Base-by-base conservation (phyloP, 2,888 invertebrate genomes). In the Drosophila helvetica region DNA sequence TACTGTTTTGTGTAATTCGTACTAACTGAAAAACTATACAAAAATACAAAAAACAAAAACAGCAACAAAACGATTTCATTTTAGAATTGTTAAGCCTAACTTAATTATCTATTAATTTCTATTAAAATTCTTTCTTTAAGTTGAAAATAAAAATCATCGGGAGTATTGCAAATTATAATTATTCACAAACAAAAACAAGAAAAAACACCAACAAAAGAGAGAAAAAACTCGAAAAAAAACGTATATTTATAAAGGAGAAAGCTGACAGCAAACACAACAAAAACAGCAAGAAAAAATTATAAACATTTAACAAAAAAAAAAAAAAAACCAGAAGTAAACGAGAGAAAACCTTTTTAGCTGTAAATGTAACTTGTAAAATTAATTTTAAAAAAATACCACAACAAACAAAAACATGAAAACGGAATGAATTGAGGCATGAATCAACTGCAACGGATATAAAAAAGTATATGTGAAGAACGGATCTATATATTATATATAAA, bases 331-430 rank as follows among this genome's bases (percentile, higher is more conserved):
- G 33, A 67, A 60, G 38, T 38, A 73, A 56, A 55, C 55, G 53
- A 72, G 61, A 70, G 22, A 74, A 62, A 57, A 60, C 62, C 61
- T 64, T 86, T 88, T 86, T 85, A 88, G 85, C 82, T 81, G 75
- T 87, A 87, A 85, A 81, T 85, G 76, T 88, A 83, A 87, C 64
- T 73, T 86, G 73, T 84, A 85, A 85, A 76, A 76, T 74, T 85
- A 85, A 75, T 87, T 87, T 88, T 87, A 87, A 65, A 65, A 15
- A 84, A 80, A 55, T 67, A 70, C 76, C 71, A 61, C 27, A 67
- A 61, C 47, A 69, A 63, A 47, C 55, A 78, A 60, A 52, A 56
- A 46, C 51, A 59, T 67, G 70, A 27, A 68, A 71, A 59, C 58
- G 75, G 47, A 68, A 74, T 74, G 67, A 70, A 67, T 42, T 56